A percentile compares a stretch with the other conserved stretches of the same genome.
These are phyloP conservation scores for Zaprionus ghesquierei DNA, from an alignment of 1,140 invertebrate genomes.

Conservation along the genomic window DNA sequence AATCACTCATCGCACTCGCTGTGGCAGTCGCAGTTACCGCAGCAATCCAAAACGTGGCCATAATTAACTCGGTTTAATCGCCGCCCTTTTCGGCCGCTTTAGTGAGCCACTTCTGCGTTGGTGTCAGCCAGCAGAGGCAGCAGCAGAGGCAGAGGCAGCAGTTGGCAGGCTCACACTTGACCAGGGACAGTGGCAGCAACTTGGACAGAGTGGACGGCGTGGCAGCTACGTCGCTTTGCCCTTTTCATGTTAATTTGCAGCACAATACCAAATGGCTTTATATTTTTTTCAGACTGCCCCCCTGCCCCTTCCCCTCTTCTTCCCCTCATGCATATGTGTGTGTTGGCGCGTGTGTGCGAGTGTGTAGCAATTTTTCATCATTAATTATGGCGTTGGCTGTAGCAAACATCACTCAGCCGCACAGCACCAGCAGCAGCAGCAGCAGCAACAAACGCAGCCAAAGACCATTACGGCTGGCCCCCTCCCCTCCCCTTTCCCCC, in stretches of 20 bases:
- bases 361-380: slow-evolving; percentile 79
- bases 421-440: slow-evolving; percentile 20
- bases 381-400: slow-evolving; percentile 78
- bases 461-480: slow-evolving; percentile 66
- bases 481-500: not conserved
- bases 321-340: slow-evolving; percentile 1
- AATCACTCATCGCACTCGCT: slow-evolving; percentile 45
- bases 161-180: slow-evolving; percentile 24
- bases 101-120: slow-evolving; percentile 67
- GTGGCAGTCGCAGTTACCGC: slow-evolving; percentile 21
- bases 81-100: slow-evolving; percentile 44
- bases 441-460: slow-evolving; percentile 57
- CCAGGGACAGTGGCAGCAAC: not conserved
- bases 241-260: slow-evolving; percentile 77
- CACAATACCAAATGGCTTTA: slow-evolving; percentile 74
- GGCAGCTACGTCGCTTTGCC: slow-evolving; percentile 60
- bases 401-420: slow-evolving; percentile 76
- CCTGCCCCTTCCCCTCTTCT: not conserved
- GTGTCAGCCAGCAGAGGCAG: not conserved
- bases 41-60: slow-evolving; percentile 57
- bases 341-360: slow-evolving; percentile 40
- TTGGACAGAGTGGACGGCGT: slow-evolving; percentile 31
- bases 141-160: not conserved
- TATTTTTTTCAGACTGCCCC: slow-evolving; percentile 34
- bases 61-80: slow-evolving; percentile 80